phyloP scores from a whole-genome alignment of 2,113 vertebrate genomes.

The Platycercus adscitus region DNA sequence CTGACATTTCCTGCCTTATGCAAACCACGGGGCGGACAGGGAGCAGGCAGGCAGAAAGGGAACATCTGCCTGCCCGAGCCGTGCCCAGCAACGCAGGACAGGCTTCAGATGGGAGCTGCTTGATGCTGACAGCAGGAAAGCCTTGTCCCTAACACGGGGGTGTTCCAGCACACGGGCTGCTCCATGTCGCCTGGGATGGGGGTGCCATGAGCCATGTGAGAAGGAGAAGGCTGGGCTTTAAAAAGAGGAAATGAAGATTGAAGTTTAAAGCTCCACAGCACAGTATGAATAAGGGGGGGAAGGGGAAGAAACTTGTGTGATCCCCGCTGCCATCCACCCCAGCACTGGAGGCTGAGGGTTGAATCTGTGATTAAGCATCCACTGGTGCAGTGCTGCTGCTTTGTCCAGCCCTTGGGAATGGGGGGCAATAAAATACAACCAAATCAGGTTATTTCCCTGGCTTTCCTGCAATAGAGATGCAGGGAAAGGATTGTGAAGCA shows the following conservation, averaged over 20 bases:
- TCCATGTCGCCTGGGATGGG: neutral
- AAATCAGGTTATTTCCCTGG: neutral
- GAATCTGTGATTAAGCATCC: neutral
- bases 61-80: neutral
- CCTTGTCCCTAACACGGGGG: neutral
- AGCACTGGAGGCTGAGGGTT: neutral
- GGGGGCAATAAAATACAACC: neutral
- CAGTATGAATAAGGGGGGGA: neutral
- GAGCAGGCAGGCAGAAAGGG: neutral
- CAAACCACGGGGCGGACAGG: neutral
- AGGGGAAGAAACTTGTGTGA: neutral
- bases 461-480: neutral
- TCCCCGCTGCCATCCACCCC: neutral
- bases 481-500: neutral
- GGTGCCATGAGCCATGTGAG: neutral
- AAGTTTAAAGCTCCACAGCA: neutral
- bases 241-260: neutral
- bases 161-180: rapidly evolving
- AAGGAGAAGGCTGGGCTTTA: neutral
- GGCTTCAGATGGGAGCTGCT: neutral
- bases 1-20: neutral
- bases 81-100: neutral
- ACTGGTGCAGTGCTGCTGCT: neutral
- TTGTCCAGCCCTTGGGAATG: neutral
- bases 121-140: neutral